Percentiles rank a stretch among this genome's conserved stretches.
These are phyloP conservation scores for Paedocypris micromegethes DNA, from an alignment of 2,797 vertebrate species.

Conservation along the genomic window DNA sequence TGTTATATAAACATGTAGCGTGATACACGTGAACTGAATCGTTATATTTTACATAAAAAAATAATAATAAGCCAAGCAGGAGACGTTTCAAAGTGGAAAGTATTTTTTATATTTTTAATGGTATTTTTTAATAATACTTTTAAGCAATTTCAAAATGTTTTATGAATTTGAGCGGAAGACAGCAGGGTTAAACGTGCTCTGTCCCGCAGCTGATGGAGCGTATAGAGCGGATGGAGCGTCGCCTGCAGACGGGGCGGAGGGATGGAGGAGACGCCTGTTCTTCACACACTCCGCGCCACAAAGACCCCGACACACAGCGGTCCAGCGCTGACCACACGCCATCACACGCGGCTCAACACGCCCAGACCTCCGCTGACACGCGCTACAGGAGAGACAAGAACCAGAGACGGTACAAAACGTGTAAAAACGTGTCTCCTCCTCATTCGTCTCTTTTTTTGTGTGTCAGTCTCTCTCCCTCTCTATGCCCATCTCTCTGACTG, in stretches of 20 bases:
- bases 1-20: no score
- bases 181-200: not conserved
- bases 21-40: no score
- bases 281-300: constrained; percentile 46
- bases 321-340: constrained; percentile 47
- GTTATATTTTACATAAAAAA: no score
- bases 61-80: no score
- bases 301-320: constrained; percentile 45
- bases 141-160: no score
- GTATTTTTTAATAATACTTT: no score
- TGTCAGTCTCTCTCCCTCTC: no score
- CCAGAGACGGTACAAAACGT: constrained; percentile 71
- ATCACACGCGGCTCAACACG: constrained; percentile 51
- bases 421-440: not conserved
- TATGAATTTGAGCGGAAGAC: no score
- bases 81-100: no score
- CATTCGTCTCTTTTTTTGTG: no score
- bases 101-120: no score
- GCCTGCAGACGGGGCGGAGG: constrained; percentile 81
- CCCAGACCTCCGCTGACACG: constrained; percentile 60
- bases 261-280: constrained; percentile 73
- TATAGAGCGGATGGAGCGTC: constrained; percentile 83
- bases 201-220: constrained; percentile 72
- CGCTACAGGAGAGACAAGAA: constrained; percentile 74
- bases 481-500: no score